Evolutionary conservation across 2,797 vertebrate species (phyloP), one percentile per base, ranked within the genome.

Genomic region (Melanotaenia maccullochi): DNA sequence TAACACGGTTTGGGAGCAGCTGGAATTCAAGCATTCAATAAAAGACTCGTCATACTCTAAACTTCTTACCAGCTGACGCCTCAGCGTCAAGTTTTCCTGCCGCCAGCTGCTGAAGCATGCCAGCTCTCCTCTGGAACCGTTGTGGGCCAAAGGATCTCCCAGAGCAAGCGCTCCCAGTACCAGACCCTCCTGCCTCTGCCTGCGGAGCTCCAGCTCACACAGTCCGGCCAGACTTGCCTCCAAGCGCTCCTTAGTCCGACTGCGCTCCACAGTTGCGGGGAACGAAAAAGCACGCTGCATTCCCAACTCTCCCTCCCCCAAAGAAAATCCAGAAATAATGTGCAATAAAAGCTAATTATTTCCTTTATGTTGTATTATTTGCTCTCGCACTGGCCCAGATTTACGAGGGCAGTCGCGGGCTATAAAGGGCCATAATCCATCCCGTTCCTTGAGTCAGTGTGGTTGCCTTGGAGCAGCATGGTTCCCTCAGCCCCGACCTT

Each of bases 141-240:
- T 81, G 81, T 84, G 89, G 72, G 68, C 47, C 79, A 66, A 79
- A 22, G 87, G 85, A 77, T 90, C 89, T 61, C 89, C 94, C 49
- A 95, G 87, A 66, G 93, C 93, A 86, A 97, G 91, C 36, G 96
- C 96, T 59, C 94, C 93, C 75, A 95, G 93, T 68, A 97, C 96
- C 78, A 97, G 94, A 30, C 94, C 93, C 85, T 96, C 95, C 90
- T 97, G 97, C 63, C 95, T 90, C 90, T 96, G 95, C 78, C 95
- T 95, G 78, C 96, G 93, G 75, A 96, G 90, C 78, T 96, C 95
- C 88, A 97, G 94, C 87, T 96, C 96, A 60, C 95, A 96, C 77
- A 97, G 89, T 28, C 95, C 96, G 79, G 95, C 91, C 89, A 97
- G 87, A 88, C 95, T 96, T 61, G 95, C 95, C 86, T 96, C 96